Evolutionary conservation across 2,113 vertebrate species (phyloP).

Genomic region (Ascaphus truei): DNA sequence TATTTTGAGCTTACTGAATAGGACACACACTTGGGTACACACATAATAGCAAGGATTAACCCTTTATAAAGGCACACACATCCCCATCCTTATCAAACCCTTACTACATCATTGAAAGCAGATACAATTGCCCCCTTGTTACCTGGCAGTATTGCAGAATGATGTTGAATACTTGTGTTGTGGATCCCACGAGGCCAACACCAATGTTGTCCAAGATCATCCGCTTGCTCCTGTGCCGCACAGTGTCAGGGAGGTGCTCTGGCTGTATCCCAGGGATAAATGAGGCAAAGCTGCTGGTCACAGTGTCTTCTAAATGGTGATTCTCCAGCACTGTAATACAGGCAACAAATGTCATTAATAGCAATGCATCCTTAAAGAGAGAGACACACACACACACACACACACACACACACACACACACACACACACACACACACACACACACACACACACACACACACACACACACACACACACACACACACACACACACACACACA

Average conservation of each 20-base stretch:
- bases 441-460: no score
- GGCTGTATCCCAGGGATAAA: constrained; percentile 68
- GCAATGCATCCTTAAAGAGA: not conserved
- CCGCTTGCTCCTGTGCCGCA: constrained; percentile 75
- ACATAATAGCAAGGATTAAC: no score
- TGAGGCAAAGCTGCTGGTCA: constrained; percentile 74
- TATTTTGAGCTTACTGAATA: no score
- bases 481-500: no score
- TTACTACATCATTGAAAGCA: no score
- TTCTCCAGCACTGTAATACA: constrained; percentile 54
- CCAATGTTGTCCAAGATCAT: constrained; percentile 87
- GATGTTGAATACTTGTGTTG: constrained; percentile 69
- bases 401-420: no score
- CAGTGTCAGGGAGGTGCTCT: constrained; percentile 59
- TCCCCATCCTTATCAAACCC: no score
- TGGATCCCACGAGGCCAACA: constrained; percentile 80
- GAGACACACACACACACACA: not conserved
- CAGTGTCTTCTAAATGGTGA: constrained; percentile 57
- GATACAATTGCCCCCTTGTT: no score
- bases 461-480: no score
- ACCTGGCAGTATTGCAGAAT: constrained; percentile 78
- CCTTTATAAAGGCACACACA: no score
- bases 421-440: no score
- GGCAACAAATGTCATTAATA: not conserved
- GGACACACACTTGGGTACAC: no score